These are phyloP conservation scores for Diarsia rubi DNA, from an alignment of 2,888 invertebrate genomes.

Conservation along the genomic window DNA sequence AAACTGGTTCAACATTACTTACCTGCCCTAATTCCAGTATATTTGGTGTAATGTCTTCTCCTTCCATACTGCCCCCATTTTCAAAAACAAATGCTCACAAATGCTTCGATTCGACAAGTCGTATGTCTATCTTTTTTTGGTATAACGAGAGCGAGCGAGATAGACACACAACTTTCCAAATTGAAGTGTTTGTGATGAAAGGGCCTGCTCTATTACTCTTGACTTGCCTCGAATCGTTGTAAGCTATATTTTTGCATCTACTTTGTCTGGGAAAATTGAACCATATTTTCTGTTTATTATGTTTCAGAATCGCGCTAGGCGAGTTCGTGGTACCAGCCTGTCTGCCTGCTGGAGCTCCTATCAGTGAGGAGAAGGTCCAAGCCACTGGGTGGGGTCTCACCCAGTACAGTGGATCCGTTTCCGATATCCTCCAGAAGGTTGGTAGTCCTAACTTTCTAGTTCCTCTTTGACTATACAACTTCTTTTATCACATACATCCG, in stretches of 20 bases:
- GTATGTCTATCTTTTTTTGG: too few relatives aligned
- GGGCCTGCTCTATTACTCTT: too few relatives aligned
- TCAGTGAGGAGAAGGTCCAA: constrained; percentile 63
- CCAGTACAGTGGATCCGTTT: constrained; percentile 56
- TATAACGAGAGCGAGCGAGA: too few relatives aligned
- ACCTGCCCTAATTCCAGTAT: not conserved
- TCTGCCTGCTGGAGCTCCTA: constrained; percentile 63
- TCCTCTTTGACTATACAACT: not conserved
- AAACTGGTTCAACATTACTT: not conserved
- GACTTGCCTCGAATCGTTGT: too few relatives aligned
- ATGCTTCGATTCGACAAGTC: too few relatives aligned
- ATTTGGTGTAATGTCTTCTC: not conserved
- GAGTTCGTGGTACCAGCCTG: constrained; percentile 77
- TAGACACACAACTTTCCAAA: too few relatives aligned
- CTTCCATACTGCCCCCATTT: too few relatives aligned
- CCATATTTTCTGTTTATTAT: not conserved
- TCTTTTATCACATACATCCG: too few relatives aligned
- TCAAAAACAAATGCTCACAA: too few relatives aligned
- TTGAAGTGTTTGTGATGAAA: too few relatives aligned
- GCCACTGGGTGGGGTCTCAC: constrained; percentile 80
- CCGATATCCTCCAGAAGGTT: constrained; percentile 78
- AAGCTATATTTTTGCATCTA: not conserved
- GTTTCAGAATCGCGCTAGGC: constrained; percentile 71
- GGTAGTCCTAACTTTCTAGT: not conserved
- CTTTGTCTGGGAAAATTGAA: not conserved